Evolutionary conservation across 2,888 invertebrate species (phyloP).

Genomic region (Leucophenga maculata): DNA sequence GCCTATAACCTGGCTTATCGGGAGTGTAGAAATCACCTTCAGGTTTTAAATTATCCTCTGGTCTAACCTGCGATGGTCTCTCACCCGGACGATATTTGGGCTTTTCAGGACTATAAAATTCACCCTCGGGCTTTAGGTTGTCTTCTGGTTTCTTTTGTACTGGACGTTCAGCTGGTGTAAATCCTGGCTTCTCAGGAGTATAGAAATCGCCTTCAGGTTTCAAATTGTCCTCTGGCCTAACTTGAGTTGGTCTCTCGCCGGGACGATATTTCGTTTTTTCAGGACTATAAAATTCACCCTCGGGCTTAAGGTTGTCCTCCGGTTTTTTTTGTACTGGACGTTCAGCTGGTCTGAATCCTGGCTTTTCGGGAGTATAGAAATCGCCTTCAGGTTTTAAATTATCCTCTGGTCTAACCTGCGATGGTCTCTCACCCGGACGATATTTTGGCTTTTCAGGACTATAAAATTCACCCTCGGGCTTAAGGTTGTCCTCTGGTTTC

Average conservation of each 20-base stretch:
- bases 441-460: slow-evolving; percentile 68
- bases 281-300: slow-evolving; percentile 75
- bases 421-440: slow-evolving; percentile 72
- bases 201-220: slow-evolving; percentile 73
- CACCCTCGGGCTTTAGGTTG: slow-evolving; percentile 75
- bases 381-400: slow-evolving; percentile 75
- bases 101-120: slow-evolving; percentile 73
- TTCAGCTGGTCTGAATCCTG: slow-evolving; percentile 63
- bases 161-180: slow-evolving; percentile 71
- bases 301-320: slow-evolving; percentile 75
- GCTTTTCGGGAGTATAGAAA: slow-evolving; percentile 72
- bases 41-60: slow-evolving; percentile 74
- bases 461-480: slow-evolving; percentile 75
- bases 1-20: slow-evolving; percentile 73
- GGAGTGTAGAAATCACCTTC: slow-evolving; percentile 74
- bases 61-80: slow-evolving; percentile 71
- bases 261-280: slow-evolving; percentile 69
- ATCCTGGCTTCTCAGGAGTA: slow-evolving; percentile 68
- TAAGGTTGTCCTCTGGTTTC: slow-evolving; percentile 68
- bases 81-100: slow-evolving; percentile 70
- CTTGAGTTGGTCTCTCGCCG: slow-evolving; percentile 74
- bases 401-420: slow-evolving; percentile 71
- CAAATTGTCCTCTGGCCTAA: slow-evolving; percentile 73
- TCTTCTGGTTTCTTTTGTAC: slow-evolving; percentile 74
- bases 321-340: slow-evolving; percentile 67